Evolutionary conservation across 2,888 invertebrate species (phyloP).

Genomic region (Himalopsyche kuldschensis): DNA sequence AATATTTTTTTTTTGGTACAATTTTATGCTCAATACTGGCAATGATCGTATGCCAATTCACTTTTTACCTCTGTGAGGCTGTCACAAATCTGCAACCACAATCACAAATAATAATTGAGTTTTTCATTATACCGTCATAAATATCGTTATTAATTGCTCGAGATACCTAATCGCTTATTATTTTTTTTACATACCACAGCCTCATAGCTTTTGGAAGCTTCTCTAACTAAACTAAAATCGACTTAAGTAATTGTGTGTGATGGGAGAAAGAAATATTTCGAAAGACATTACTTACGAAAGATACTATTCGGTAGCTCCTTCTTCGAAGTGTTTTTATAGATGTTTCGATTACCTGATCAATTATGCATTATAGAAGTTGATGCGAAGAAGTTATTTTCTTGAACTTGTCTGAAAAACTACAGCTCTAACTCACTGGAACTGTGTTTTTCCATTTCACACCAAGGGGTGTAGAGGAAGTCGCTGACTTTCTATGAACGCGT

Average conservation of each 20-base stretch:
- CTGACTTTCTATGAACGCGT: constrained; percentile 17
- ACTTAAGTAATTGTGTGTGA: background rate
- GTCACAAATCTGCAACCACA: background rate
- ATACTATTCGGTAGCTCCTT: background rate
- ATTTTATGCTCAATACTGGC: background rate
- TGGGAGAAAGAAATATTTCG: constrained; percentile 6
- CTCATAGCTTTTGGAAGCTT: background rate
- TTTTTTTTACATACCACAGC: background rate
- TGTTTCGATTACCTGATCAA: background rate
- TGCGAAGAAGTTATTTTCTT: background rate
- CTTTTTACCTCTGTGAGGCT: background rate
- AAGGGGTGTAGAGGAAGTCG: constrained; percentile 3
- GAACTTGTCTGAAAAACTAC: background rate
- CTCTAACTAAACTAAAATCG: background rate
- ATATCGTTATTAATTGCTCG: background rate
- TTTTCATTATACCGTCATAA: background rate
- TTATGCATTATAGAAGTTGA: background rate
- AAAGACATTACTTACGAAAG: background rate
- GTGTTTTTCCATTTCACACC: background rate
- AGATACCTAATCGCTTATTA: background rate
- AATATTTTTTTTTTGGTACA: no score
- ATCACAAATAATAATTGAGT: background rate
- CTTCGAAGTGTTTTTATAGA: background rate
- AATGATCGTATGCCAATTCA: background rate
- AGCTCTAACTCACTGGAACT: background rate